phyloP scores from a whole-genome alignment of 2,797 vertebrate species.

The Ficedula albicollis region DNA sequence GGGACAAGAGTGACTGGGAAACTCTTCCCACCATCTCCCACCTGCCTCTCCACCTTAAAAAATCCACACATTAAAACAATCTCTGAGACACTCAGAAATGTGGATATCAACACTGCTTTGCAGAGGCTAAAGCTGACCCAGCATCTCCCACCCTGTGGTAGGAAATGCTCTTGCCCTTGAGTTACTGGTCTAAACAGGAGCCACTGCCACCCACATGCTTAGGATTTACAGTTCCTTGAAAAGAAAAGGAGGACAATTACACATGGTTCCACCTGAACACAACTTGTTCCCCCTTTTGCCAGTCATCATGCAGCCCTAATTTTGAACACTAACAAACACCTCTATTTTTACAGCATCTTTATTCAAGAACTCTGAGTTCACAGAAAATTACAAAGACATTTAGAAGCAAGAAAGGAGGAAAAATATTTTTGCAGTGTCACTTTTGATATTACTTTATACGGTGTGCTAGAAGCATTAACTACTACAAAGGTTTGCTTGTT shows the following conservation, averaged over 20 bases:
- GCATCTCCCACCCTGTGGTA: background rate
- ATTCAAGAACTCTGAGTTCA: background rate
- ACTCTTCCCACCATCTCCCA: background rate
- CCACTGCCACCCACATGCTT: background rate
- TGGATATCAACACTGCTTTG: background rate
- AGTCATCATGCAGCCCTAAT: background rate
- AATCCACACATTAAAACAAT: background rate
- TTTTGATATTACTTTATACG: background rate
- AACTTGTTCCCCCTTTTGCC: background rate
- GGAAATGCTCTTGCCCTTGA: background rate
- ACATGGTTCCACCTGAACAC: background rate
- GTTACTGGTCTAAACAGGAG: background rate
- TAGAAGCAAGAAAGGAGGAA: background rate
- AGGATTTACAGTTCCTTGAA: background rate
- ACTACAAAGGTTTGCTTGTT: background rate
- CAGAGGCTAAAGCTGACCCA: background rate
- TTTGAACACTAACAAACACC: background rate
- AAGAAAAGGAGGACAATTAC: background rate
- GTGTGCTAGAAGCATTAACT: background rate
- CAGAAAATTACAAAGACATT: background rate
- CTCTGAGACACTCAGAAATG: background rate
- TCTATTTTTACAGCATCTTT: conserved; percentile 5
- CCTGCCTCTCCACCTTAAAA: background rate
- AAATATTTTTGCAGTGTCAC: background rate
- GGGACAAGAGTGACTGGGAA: background rate